Base-by-base conservation (phyloP, 2,888 invertebrate species). In the Epirrhoe tristata region DNA sequence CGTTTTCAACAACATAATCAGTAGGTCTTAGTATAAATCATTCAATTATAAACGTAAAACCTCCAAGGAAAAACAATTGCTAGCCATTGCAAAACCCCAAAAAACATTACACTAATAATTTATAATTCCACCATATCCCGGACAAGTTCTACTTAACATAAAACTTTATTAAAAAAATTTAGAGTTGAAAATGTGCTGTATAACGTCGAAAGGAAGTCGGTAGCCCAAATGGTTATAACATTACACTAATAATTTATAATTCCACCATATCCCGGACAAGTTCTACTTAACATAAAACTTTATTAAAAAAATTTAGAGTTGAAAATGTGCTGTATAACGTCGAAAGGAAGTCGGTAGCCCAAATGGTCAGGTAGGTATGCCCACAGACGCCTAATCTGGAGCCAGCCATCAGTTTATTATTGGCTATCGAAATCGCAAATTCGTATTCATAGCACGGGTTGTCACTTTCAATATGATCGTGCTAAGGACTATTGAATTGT, bases 381-480 rank as follows among this genome's bases (percentile, higher is more conserved):
- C 51, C 51, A 14, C 12, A 36, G 58, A n/a, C 34, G 48, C 72
- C 74, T 48, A 58, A 72, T 63, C 36, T 56, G 66, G 66, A 34
- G 12, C 2, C 65, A 8, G 58, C 43, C 57, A 58, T 62, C 48
- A 60, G 39, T 56, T 63, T 59, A 59, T 62, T 63, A 54, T 55
- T 67, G 61, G 54, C 61, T 55, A 65, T 63, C 69, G 58, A 70
- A 71, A 67, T 58, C 43, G 12, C 16, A 57, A 68, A 58, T 84
- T 86, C 76, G 78, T 81, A 86, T 85, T 85, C 86, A 75, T 66
- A 70, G 71, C 83, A 73, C 74, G 78, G 59, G 55, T 66, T 85
- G 87, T 86, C 84, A 85, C 83, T 84, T 86, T 86, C 85, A 83
- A 85, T 84, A 78, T 69, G 66, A 58, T 61, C 57, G 53, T 52